Evolutionary conservation across 2,797 vertebrate species (phyloP).

Genomic region (Acipenser ruthenus): DNA sequence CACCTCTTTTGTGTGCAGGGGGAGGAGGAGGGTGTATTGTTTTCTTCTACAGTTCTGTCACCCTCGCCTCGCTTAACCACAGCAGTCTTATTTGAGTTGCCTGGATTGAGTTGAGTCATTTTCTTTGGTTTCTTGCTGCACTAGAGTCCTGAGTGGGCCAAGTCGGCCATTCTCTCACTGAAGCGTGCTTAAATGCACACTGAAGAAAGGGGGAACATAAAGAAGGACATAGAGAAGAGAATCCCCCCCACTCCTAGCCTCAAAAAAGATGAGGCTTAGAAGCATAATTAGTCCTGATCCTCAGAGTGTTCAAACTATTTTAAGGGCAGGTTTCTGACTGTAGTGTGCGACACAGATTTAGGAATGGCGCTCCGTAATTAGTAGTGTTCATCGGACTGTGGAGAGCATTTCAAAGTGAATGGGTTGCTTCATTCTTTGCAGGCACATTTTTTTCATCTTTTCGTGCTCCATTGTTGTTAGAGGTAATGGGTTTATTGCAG

Average conservation of each 20-base stretch:
- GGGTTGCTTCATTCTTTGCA: slow-evolving; percentile 81
- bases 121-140: slow-evolving; percentile 70
- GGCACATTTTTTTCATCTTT: slow-evolving; percentile 69
- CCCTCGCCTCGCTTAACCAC: slow-evolving; percentile 69
- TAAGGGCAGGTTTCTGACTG: slow-evolving; percentile 72
- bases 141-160: slow-evolving; percentile 66
- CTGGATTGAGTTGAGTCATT: slow-evolving; percentile 72
- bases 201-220: slow-evolving; percentile 63
- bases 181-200: slow-evolving; percentile 69
- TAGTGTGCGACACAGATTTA: slow-evolving; percentile 69
- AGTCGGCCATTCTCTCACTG: slow-evolving; percentile 66
- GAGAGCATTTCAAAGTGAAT: slow-evolving; percentile 97
- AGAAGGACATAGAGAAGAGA: slow-evolving; percentile 45
- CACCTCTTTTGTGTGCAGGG: slow-evolving; percentile 65
- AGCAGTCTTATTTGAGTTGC: slow-evolving; percentile 69
- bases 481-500: slow-evolving; percentile 97
- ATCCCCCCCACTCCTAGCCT: background rate
- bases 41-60: slow-evolving; percentile 69
- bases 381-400: slow-evolving; percentile 90
- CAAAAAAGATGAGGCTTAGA: slow-evolving; percentile 63
- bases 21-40: slow-evolving; percentile 52
- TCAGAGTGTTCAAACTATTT: slow-evolving; percentile 70
- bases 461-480: slow-evolving; percentile 82
- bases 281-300: slow-evolving; percentile 74
- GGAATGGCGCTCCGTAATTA: slow-evolving; percentile 92